Conservation (phyloP, 2,888 invertebrate species). For the Koerneria pararmatus region DNA sequence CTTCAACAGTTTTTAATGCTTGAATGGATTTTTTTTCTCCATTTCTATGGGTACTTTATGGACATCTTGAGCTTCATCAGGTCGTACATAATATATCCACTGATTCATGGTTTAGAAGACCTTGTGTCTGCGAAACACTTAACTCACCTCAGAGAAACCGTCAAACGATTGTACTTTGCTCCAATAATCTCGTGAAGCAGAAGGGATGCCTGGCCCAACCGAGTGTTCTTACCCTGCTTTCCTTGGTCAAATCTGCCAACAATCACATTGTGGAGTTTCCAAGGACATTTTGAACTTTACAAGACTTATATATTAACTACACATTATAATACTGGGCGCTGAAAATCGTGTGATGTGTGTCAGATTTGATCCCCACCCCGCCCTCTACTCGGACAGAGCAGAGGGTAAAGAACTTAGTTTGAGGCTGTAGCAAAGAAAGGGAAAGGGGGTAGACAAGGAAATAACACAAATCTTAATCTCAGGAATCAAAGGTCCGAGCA, state of each 20-base stretch:
- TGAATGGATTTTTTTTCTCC: too few species aligned
- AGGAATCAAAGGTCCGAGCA: too few species aligned
- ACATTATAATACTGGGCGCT: too few species aligned
- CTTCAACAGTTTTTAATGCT: too few species aligned
- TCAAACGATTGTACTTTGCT: conserved; percentile 40
- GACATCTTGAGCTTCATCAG: too few species aligned
- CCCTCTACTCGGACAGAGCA: background rate
- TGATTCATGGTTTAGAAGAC: background rate
- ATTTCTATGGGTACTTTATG: too few species aligned
- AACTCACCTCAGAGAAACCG: conserved; percentile 35
- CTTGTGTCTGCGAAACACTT: background rate
- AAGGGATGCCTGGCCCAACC: conserved; percentile 26
- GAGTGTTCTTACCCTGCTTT: conserved; percentile 25
- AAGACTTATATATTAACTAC: background rate
- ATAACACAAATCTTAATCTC: too few species aligned
- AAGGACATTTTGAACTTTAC: background rate
- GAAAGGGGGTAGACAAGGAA: too few species aligned
- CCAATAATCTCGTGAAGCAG: conserved; percentile 48
- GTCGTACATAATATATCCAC: background rate
- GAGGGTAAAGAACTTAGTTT: background rate
- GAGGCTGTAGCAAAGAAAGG: background rate
- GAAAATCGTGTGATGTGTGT: background rate
- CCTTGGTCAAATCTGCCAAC: conserved; percentile 30
- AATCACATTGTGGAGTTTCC: background rate
- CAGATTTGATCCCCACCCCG: background rate